phyloP scores from a whole-genome alignment of 2,797 vertebrate species.

The Gallinago nigripennis region DNA sequence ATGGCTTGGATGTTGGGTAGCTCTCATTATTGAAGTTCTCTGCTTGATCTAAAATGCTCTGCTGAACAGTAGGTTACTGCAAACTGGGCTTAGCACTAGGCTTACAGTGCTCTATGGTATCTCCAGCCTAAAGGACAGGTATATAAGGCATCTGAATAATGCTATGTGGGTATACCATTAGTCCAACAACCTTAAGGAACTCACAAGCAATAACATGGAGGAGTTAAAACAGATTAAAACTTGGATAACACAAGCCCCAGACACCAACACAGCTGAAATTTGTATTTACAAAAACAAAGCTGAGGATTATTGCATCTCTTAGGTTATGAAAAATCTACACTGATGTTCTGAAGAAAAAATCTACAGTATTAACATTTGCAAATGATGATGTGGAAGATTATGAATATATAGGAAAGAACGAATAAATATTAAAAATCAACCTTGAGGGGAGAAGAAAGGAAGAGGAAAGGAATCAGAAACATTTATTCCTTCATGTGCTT shows the following conservation, averaged over 20 bases:
- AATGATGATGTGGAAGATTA: not conserved
- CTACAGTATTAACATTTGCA: not conserved
- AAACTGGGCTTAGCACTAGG: not conserved
- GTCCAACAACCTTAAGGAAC: not conserved
- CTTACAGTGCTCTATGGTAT: not conserved
- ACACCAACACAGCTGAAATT: not conserved
- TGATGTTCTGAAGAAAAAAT: not conserved
- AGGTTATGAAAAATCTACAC: not conserved
- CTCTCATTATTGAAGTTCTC: not conserved
- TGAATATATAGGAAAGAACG: not conserved
- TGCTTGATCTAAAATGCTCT: not conserved
- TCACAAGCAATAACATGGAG: not conserved
- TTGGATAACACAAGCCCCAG: not conserved
- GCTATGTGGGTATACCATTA: not conserved
- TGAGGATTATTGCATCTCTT: not conserved
- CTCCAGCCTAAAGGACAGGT: not conserved
- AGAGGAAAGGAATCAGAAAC: not conserved
- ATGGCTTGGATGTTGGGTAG: not conserved
- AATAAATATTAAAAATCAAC: not conserved
- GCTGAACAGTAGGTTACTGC: not conserved
- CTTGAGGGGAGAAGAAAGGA: not conserved
- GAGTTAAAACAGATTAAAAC: not conserved
- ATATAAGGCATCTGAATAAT: not conserved
- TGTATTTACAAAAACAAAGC: not conserved
- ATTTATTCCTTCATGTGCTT: not conserved